These are phyloP conservation scores for Anastrepha obliqua DNA, from an alignment of 1,140 invertebrate genomes.

Conservation along the genomic window DNA sequence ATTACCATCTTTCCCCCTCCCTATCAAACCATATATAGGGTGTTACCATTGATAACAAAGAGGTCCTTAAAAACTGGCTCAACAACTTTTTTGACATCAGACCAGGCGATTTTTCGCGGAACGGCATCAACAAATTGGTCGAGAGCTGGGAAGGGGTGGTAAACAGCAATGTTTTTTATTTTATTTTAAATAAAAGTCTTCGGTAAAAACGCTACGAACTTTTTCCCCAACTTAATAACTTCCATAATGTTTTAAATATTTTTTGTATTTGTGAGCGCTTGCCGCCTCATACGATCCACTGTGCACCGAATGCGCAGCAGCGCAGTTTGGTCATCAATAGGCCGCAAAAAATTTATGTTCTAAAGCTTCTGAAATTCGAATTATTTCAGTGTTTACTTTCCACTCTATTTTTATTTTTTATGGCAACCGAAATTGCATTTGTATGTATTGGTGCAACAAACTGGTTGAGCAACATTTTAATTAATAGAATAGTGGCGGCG, in stretches of 20 bases:
- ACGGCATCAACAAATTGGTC: no score
- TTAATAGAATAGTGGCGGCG: background rate
- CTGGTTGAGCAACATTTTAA: constrained; percentile 46
- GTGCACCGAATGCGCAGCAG: constrained; percentile 13
- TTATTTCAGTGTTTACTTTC: background rate
- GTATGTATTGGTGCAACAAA: constrained; percentile 43
- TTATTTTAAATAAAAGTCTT: background rate
- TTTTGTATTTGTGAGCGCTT: background rate
- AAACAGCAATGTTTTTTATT: no score
- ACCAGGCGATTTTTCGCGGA: no score
- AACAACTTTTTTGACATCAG: no score
- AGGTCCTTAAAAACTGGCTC: no score
- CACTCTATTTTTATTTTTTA: background rate
- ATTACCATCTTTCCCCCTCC: no score
- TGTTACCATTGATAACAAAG: no score
- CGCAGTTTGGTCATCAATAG: constrained; percentile 1
- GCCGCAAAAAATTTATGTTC: constrained; percentile 14
- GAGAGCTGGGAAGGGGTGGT: no score
- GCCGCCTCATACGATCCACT: background rate
- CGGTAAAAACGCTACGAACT: no score
- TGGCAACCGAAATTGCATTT: background rate
- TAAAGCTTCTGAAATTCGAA: constrained; percentile 45
- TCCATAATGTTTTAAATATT: background rate
- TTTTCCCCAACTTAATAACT: no score
- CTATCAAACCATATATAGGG: no score